These are phyloP conservation scores for Globia sparganii DNA, from an alignment of 2,888 invertebrate species.

Conservation along the genomic window DNA sequence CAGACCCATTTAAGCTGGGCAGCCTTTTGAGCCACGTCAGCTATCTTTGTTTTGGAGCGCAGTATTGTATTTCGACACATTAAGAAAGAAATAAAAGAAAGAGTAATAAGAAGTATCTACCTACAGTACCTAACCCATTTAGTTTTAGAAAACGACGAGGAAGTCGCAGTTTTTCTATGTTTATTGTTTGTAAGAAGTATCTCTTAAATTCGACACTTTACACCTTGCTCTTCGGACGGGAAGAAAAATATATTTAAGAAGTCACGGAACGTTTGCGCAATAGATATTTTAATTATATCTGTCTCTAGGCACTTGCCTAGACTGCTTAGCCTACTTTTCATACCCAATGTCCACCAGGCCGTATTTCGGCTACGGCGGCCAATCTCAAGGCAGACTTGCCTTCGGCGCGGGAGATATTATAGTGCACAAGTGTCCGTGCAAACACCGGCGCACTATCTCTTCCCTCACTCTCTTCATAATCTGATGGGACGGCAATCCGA, in stretches of 20 bases:
- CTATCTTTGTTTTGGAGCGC: no score
- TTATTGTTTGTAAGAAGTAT: background rate
- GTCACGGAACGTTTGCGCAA: background rate
- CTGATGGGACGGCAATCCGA: no score
- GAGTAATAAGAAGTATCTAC: background rate
- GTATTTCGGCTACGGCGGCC: background rate
- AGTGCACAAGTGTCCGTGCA: background rate
- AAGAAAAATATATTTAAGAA: background rate
- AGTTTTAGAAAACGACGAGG: background rate
- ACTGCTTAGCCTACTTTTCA: background rate
- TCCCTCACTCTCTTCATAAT: background rate
- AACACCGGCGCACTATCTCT: background rate
- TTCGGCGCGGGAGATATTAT: background rate
- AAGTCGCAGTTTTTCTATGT: background rate
- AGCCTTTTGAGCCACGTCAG: no score
- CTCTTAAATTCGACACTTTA: background rate
- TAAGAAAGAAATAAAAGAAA: background rate
- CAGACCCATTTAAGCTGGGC: no score
- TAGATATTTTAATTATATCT: background rate
- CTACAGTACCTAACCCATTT: slow-evolving; percentile 41
- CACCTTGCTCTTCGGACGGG: background rate
- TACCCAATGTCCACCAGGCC: no score
- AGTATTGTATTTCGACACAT: background rate
- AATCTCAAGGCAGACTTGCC: background rate
- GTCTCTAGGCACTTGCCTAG: background rate